Conservation (phyloP, 2,888 invertebrate genomes). For the Halictus ligatus region DNA sequence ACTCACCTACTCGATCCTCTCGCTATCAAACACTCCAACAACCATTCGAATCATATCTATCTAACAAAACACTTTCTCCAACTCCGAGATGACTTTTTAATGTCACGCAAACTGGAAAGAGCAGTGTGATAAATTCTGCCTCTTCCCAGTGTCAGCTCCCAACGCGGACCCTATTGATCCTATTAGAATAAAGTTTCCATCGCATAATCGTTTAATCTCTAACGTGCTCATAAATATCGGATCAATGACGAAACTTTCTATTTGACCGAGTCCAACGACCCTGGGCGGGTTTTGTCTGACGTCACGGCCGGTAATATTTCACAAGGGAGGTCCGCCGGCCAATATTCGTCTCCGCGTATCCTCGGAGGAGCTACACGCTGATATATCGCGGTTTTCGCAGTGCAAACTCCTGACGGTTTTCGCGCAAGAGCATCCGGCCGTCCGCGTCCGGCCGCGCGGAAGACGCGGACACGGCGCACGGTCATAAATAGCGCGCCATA, state of each 20-base stretch:
- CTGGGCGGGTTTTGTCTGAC: conserved; percentile 49
- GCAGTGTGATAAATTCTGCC: not conserved
- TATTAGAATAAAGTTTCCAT: conserved; percentile 1
- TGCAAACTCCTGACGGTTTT: conserved; percentile 19
- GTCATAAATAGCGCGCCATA: conserved; percentile 56
- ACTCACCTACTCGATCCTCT: not conserved
- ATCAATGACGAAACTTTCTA: not conserved
- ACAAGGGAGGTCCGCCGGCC: conserved; percentile 32
- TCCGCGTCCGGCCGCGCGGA: conserved; percentile 38
- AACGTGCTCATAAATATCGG: not conserved
- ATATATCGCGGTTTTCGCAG: conserved; percentile 58
- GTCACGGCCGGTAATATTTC: conserved; percentile 48
- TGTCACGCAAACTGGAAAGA: not conserved
- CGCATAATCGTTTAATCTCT: not conserved
- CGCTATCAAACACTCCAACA: not conserved
- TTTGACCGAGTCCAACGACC: conserved; percentile 50
- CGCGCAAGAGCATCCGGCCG: conserved; percentile 44
- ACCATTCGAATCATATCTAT: not conserved
- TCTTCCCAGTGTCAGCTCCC: not conserved
- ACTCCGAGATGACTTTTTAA: not conserved
- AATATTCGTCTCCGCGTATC: conserved; percentile 63
- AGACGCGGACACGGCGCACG: conserved; percentile 36
- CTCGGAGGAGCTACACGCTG: conserved; percentile 42
- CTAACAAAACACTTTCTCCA: not conserved
- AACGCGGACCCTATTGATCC: not conserved